Evolutionary conservation across 2,113 vertebrate species (phyloP), one percentile per base, ranked within the genome.

Genomic region (Oplegnathus fasciatus): DNA sequence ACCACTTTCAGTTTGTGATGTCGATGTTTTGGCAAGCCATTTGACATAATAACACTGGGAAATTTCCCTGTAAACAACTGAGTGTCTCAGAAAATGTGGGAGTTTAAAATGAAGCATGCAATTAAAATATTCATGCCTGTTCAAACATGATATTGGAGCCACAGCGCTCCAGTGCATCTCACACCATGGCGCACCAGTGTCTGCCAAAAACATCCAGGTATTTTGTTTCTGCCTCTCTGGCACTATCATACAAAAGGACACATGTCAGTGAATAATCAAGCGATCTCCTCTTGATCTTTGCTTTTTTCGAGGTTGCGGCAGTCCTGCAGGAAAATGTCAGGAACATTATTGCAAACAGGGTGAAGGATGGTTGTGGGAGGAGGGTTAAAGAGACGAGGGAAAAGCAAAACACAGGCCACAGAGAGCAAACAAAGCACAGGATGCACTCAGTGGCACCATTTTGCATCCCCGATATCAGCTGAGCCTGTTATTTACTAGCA

Each of bases 311-410:
- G 42, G 81, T 77, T 88, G 61, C 32, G 5, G 26, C 74, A 81
- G 34, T 75, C 66, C 77, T 83, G 86, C 70, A 46, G 86, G 87
- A 88, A 91, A 91, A 91, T 89, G 86, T 82, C 86, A 86, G 82
- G 24, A 77, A 44, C 58, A 70, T 86, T 86, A 85, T 48, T 78
- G 78, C 66, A 75, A 64, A 52, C 64, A 20, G 50, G 50, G 72
- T 55, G 77, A 84, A 65, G 69, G 42, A 76, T 66, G 83, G 73
- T 75, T 62, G 68, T 54, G 80, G 76, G 80, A 58, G 3, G 40
- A 76, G 78, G 88, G 80, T 86, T 87, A 83, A 89, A 86, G 71
- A 79, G 57, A 78, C 76, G 37, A 55, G 20, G 62, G 10, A 58
- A 58, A 84, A 91, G 88, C 68, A 85, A 90, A 81, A 71, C 72